Percentiles rank a stretch among this genome's conserved stretches.
phyloP scores from a whole-genome alignment of 2,797 vertebrate species.

The Tachyglossus aculeatus region DNA sequence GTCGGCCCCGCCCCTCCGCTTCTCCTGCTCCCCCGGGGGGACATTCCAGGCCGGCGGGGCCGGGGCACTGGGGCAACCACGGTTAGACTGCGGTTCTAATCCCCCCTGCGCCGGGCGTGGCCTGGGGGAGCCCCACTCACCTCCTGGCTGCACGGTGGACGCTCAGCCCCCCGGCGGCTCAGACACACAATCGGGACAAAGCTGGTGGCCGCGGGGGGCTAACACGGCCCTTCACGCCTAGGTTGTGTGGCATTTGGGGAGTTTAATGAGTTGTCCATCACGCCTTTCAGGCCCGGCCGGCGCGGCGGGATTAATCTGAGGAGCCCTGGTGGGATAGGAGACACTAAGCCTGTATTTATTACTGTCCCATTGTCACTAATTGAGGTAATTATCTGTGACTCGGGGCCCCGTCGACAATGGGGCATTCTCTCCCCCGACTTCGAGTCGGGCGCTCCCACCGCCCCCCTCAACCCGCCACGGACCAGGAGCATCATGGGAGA shows the following conservation, averaged over 20 bases:
- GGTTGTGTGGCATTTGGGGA: conserved; percentile 97
- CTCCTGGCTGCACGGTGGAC: conserved; percentile 94
- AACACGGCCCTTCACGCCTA: conserved; percentile 99
- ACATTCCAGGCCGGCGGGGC: conserved; percentile 92
- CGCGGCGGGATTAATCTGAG: conserved; percentile 88
- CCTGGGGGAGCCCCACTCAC: conserved; percentile 92
- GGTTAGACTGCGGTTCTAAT: conserved; percentile 78
- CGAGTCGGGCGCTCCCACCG: conserved; percentile 50
- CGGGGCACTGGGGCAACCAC: conserved; percentile 94
- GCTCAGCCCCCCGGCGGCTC: conserved; percentile 70
- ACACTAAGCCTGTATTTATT: conserved; percentile 99
- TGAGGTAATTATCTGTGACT: conserved; percentile 99
- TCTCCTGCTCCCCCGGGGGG: conserved; percentile 55
- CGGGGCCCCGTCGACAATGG: conserved; percentile 95
- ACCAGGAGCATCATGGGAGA: conserved; percentile 64
- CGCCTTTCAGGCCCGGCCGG: conserved; percentile 92
- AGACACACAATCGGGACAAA: conserved; percentile 91
- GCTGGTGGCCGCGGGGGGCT: conserved; percentile 92
- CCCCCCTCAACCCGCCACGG: conserved; percentile 53
- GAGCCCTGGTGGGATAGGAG: conserved; percentile 98
- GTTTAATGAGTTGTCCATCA: conserved; percentile 99
- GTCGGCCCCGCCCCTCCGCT: conserved; percentile 82
- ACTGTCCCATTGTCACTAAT: conserved; percentile 99
- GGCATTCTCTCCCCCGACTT: conserved; percentile 74
- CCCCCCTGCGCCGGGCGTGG: conserved; percentile 76